Evolutionary conservation across 2,888 invertebrate species (phyloP).

Genomic region (Drosophila nigricruria): DNA sequence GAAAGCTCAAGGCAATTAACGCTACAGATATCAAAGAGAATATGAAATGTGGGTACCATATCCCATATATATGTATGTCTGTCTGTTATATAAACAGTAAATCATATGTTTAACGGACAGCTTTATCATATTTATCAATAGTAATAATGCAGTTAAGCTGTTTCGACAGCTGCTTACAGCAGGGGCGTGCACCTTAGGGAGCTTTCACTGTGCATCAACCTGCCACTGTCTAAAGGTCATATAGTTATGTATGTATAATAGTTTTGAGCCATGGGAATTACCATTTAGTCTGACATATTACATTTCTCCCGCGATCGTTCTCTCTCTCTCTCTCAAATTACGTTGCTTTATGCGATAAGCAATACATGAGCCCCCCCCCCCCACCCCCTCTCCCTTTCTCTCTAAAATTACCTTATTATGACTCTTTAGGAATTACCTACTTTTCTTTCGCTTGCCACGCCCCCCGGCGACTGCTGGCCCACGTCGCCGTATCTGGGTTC

Average conservation of each 20-base stretch:
- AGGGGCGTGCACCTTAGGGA: not conserved
- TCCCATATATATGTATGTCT: not conserved
- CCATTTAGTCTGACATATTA: not conserved
- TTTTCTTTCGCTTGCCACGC: not conserved
- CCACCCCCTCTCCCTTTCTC: not conserved
- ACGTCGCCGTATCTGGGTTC: not conserved
- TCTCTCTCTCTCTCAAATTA: not conserved
- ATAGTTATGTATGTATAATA: slow-evolving; percentile 1
- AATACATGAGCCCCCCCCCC: not conserved
- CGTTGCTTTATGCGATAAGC: not conserved
- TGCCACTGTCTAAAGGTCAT: not conserved
- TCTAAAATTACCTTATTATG: slow-evolving; percentile 26
- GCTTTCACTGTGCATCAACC: not conserved
- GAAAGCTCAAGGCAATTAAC: slow-evolving; percentile 45
- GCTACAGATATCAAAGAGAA: not conserved
- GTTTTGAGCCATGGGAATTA: slow-evolving; percentile 4
- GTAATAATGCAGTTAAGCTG: not conserved
- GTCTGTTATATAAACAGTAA: not conserved
- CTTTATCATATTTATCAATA: not conserved
- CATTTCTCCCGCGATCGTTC: not conserved
- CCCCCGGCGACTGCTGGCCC: not conserved
- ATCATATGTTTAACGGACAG: not conserved
- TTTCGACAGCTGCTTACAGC: not conserved
- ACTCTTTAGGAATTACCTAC: slow-evolving; percentile 26
- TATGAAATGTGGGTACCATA: not conserved